These are phyloP conservation scores for Vidua macroura DNA, from an alignment of 2,113 vertebrate species.

Conservation along the genomic window DNA sequence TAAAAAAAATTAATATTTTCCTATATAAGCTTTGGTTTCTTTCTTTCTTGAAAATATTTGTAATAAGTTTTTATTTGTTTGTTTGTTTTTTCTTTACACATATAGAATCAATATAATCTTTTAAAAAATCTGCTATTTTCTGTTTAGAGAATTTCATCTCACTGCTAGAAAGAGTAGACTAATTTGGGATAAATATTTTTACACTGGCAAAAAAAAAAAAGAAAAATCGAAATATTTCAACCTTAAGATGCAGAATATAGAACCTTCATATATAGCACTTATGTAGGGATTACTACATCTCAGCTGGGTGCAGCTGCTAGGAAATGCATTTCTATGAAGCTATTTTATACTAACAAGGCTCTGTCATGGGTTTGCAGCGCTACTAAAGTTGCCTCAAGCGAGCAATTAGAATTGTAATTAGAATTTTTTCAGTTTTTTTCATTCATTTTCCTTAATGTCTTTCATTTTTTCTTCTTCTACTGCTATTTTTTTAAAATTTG, in stretches of 20 bases:
- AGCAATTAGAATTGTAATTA: not conserved
- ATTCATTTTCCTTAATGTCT: not conserved
- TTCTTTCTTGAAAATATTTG: not conserved
- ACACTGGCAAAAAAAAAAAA: not conserved
- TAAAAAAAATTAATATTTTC: not conserved
- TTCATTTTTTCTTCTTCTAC: not conserved
- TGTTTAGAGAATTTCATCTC: not conserved
- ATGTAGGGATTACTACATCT: not conserved
- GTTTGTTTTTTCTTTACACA: not conserved
- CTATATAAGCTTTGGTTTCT: rapidly evolving
- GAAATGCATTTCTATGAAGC: not conserved
- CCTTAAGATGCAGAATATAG: not conserved
- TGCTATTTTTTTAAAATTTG: not conserved
- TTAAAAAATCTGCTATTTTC: not conserved
- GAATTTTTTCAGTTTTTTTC: not conserved
- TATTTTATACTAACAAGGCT: not conserved
- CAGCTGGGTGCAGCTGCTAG: not conserved
- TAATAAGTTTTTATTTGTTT: not conserved
- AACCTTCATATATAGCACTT: not conserved
- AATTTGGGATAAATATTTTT: not conserved
- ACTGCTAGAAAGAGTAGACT: not conserved
- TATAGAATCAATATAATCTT: not conserved
- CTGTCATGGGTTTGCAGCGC: not conserved
- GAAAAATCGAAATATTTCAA: not conserved
- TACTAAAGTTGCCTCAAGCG: not conserved